Evolutionary conservation across 2,113 vertebrate genomes (phyloP), one percentile per base, ranked within the genome.

Genomic region (Plestiodon gilberti): DNA sequence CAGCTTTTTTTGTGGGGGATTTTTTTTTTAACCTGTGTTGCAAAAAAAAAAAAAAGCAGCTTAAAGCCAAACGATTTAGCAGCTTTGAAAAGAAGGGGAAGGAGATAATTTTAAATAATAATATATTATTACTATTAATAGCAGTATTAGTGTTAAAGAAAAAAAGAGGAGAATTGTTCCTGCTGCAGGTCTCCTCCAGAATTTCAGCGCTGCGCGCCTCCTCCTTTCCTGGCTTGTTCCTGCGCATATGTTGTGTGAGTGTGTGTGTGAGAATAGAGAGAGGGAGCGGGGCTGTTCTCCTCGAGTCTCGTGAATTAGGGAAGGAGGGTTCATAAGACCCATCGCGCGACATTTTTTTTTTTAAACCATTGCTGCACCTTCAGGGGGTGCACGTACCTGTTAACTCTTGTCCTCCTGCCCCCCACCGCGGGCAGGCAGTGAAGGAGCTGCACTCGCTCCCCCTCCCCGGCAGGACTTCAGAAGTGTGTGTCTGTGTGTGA

Each of bases 21-120:
- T 6, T 40, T 61, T 69, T 20, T 13, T 0, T 0, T 2, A 35
- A 62, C 57, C 69, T 73, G n/a, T 73, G n/a, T 85, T 43, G 82
- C 73, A 61, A 82, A 82, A 71, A n/a, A 70, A 76, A 71, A 38
- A 73, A 38, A 48, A 57, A 69, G n/a, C 73, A 57, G 48, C 1
- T 57, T 55, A 33, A 3, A 88, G 88, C 85, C 64, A 8, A 83
- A 79, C 67, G 61, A 73, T 71, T 40, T 33, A 83, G 59, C 55
- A 57, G 55, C 61, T 59, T 74, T 74, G 52, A 70, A 76, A 62
- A 78, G 75, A 20, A 57, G 18, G 3, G 2, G 4, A 22, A 13
- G 52, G 48, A 8, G 64, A 18, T 55, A 79, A 78, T 35, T 85
- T 74, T n/a, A 67, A 67, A 18, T 38, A 78, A n/a, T 17, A 35